phyloP scores from a whole-genome alignment of 1,140 invertebrate species.

The Diploscapter pachys region DNA sequence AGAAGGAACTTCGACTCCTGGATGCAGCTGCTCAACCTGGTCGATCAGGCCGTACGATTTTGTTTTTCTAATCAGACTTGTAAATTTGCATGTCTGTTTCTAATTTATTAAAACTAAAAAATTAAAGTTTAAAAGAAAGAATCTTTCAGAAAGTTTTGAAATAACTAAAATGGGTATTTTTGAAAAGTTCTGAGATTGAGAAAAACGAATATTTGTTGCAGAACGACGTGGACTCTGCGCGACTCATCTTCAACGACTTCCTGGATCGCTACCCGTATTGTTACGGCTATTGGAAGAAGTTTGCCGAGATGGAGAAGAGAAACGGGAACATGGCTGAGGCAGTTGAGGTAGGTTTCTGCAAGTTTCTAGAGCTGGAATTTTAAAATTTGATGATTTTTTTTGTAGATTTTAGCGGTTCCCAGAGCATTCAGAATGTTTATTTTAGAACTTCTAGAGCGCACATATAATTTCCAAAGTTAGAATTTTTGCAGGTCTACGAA shows the following conservation, averaged over 20 bases:
- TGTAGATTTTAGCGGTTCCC: conserved; percentile 3
- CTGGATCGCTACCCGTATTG: conserved; percentile 19
- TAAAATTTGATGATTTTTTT: not conserved
- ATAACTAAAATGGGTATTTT: not conserved
- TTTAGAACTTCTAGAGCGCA: too few relatives aligned
- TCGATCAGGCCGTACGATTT: conserved; percentile 21
- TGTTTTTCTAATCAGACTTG: not conserved
- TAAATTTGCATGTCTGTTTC: not conserved
- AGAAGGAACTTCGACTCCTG: conserved; percentile 18
- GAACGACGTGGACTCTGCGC: conserved; percentile 15
- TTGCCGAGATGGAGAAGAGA: conserved; percentile 15
- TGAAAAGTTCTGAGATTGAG: not conserved
- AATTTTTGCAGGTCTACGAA: conserved; percentile 14
- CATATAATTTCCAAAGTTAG: too few relatives aligned
- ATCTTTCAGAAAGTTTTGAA: not conserved
- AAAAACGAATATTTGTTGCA: not conserved
- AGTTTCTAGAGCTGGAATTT: not conserved
- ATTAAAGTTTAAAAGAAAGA: not conserved
- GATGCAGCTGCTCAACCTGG: conserved; percentile 19
- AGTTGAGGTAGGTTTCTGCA: conserved; percentile 1
- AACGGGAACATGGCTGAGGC: conserved; percentile 3
- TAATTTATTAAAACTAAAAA: not conserved
- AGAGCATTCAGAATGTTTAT: not conserved
- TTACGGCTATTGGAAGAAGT: conserved; percentile 33
- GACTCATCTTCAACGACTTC: conserved; percentile 11